phyloP scores from a whole-genome alignment of 2,888 invertebrate genomes.

The Alloscopus bannaensis region DNA sequence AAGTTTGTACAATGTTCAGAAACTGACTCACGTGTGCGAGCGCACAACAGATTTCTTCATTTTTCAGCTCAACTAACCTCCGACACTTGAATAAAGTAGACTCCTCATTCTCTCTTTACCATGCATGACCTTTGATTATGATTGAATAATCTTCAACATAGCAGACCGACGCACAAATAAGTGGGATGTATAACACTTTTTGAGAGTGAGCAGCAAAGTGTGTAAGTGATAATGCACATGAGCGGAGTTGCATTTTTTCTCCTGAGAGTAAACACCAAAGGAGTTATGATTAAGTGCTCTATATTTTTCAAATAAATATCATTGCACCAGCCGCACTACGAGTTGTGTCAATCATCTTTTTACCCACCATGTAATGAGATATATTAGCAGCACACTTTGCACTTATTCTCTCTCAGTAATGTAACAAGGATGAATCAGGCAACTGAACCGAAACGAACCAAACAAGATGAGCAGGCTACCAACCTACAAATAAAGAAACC shows the following conservation, averaged over 20 bases:
- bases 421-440: conserved; percentile 38
- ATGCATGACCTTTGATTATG: conserved; percentile 33
- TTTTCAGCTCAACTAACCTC: not conserved
- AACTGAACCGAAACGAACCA: conserved; percentile 59
- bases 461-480: conserved; percentile 14
- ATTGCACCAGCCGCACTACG: not conserved
- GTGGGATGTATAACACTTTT: conserved; percentile 30
- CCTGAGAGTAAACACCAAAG: not conserved
- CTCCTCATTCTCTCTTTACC: not conserved
- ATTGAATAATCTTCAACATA: conserved; percentile 46
- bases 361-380: not conserved
- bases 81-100: not conserved
- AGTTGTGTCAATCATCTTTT: not conserved
- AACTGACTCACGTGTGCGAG: not conserved
- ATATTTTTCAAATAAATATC: conserved; percentile 28
- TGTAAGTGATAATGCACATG: not conserved
- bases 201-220: not conserved
- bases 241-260: not conserved
- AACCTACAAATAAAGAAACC: conserved; percentile 19
- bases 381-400: conserved; percentile 28
- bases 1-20: conserved; percentile 7
- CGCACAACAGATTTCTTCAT: conserved; percentile 17
- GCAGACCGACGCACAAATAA: not conserved
- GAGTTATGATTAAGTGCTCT: conserved; percentile 10
- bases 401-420: conserved; percentile 43